A percentile compares a stretch with the other conserved stretches of the same genome.
Conservation (phyloP, 1,140 invertebrate species). For the Neoseiulus cucumeris region DNA sequence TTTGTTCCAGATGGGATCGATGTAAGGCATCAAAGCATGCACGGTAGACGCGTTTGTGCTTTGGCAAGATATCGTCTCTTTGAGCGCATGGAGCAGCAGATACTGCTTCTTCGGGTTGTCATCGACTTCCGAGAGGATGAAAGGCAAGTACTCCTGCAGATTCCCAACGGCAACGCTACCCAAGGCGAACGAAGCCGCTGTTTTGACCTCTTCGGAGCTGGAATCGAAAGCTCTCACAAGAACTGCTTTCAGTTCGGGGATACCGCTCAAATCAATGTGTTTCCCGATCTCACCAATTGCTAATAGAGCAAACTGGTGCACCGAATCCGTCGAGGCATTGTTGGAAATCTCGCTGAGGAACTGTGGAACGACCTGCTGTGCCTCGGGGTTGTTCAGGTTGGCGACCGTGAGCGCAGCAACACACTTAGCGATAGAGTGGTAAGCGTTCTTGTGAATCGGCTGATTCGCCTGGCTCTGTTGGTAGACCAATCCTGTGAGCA, state of each 20-base stretch:
- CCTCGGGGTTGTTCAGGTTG: slow-evolving; percentile 37
- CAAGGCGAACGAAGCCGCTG: slow-evolving; percentile 84
- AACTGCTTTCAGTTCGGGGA: slow-evolving; percentile 34
- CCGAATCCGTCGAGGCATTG: slow-evolving; percentile 40
- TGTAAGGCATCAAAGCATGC: slow-evolving; percentile 56
- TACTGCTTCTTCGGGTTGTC: slow-evolving; percentile 83
- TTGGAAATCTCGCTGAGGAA: slow-evolving; percentile 53
- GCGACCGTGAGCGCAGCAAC: slow-evolving; percentile 71
- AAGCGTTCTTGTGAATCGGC: slow-evolving; percentile 41
- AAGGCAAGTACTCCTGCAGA: slow-evolving; percentile 74
- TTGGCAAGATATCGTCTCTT: slow-evolving; percentile 81
- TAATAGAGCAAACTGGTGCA: slow-evolving; percentile 66
- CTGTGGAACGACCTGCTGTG: slow-evolving; percentile 55
- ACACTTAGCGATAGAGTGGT: slow-evolving; percentile 80
- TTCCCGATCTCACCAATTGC: slow-evolving; percentile 90
- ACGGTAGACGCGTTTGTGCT: slow-evolving; percentile 52
- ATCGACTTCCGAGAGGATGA: slow-evolving; percentile 82
- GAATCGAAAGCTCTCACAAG: slow-evolving; percentile 37
- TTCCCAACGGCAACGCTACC: slow-evolving; percentile 80
- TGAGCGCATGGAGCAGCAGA: slow-evolving; percentile 79
- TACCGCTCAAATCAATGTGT: slow-evolving; percentile 68
- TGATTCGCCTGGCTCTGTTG: slow-evolving; percentile 7
- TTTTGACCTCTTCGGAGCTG: slow-evolving; percentile 49
- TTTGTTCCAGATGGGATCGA: slow-evolving; percentile 41
- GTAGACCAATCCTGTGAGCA: slow-evolving; percentile 39